phyloP scores from a whole-genome alignment of 2,797 vertebrate species.

The Gallinago solitaria region DNA sequence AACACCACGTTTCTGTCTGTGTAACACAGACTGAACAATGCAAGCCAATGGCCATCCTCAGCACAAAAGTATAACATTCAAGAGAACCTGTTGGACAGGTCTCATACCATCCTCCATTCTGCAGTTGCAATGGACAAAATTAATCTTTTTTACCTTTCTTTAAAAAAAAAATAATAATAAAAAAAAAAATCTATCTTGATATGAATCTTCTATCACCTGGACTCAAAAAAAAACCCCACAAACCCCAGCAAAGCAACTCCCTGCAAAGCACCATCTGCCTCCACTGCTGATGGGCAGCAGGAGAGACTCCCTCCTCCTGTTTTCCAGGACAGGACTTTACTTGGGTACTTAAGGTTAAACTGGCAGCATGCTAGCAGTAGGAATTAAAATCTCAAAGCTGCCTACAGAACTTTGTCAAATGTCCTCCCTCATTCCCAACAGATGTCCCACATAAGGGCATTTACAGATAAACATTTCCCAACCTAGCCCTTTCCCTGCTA shows the following conservation, averaged over 20 bases:
- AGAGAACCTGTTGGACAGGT: neutral
- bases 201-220: neutral
- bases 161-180: too few relatives aligned
- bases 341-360: neutral
- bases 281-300: neutral
- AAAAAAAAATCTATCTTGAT: neutral
- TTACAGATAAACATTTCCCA: neutral
- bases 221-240: neutral
- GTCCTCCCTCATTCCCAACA: neutral
- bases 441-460: neutral
- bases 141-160: too few relatives aligned
- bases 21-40: neutral
- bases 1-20: neutral
- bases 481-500: neutral
- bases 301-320: neutral
- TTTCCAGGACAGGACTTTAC: neutral
- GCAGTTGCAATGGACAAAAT: neutral
- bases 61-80: neutral
- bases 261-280: neutral
- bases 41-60: neutral
- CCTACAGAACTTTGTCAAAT: neutral
- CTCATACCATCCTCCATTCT: neutral
- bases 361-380: neutral
- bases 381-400: constrained; percentile 2
- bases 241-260: neutral